Evolutionary conservation across 2,888 invertebrate species (phyloP).

Genomic region (Ashinkailepas kermadecensis): DNA sequence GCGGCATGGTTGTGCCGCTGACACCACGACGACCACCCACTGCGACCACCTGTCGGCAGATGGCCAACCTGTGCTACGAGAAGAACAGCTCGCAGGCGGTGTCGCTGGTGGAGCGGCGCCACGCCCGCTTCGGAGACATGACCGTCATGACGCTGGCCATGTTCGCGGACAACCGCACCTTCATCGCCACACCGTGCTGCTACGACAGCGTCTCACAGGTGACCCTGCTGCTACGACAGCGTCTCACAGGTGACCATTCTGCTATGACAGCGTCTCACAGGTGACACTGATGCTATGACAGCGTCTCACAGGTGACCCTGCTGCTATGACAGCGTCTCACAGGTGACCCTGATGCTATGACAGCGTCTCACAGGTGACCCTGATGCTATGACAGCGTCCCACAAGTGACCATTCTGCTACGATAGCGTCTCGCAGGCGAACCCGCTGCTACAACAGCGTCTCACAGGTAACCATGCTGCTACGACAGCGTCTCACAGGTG

Average conservation of each 20-base stretch:
- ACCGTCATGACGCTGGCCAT: slow-evolving; percentile 42
- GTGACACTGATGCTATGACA: slow-evolving; percentile 38
- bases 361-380: background rate
- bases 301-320: slow-evolving; percentile 34
- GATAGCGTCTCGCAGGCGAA: slow-evolving; percentile 36
- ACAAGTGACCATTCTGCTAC: slow-evolving; percentile 36
- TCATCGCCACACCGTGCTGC: slow-evolving; percentile 35
- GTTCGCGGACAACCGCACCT: slow-evolving; percentile 27
- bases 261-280: slow-evolving; percentile 39
- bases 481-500: slow-evolving; percentile 37
- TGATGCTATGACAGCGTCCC: slow-evolving; percentile 40
- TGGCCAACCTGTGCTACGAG: slow-evolving; percentile 41
- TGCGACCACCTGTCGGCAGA: slow-evolving; percentile 33
- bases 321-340: slow-evolving; percentile 39
- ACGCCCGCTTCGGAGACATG: slow-evolving; percentile 40
- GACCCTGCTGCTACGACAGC: slow-evolving; percentile 39
- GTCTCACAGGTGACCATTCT: slow-evolving; percentile 34
- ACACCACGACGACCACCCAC: too few species aligned
- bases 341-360: too few species aligned
- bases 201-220: slow-evolving; percentile 38
- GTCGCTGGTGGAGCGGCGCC: slow-evolving; percentile 41
- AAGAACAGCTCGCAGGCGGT: slow-evolving; percentile 41
- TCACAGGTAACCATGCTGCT: slow-evolving; percentile 35
- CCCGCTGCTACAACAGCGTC: slow-evolving; percentile 40
- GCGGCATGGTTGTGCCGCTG: too few species aligned